Evolutionary conservation across 2,113 vertebrate genomes (phyloP).

Genomic region (Psittacus erithacus): DNA sequence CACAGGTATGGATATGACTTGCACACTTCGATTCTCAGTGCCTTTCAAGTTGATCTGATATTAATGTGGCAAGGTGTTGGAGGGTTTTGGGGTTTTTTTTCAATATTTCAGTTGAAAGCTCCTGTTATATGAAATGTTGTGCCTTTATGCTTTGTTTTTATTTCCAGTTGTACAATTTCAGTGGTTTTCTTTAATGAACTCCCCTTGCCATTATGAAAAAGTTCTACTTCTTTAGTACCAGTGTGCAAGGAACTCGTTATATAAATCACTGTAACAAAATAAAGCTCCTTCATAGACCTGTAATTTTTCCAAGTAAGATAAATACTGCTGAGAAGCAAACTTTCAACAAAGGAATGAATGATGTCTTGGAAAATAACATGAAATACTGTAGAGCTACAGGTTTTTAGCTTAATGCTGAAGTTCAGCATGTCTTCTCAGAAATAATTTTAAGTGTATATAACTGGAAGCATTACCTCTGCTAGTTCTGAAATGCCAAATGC

Average conservation of each 20-base stretch:
- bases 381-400: not conserved
- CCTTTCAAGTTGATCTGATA: conserved; percentile 19
- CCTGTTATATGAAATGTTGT: not conserved
- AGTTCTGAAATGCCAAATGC: conserved; percentile 17
- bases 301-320: conserved; percentile 20
- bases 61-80: not conserved
- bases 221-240: not conserved
- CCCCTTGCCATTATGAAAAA: not conserved
- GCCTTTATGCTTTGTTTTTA: not conserved
- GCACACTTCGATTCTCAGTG: conserved; percentile 31
- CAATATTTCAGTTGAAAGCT: not conserved
- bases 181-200: not conserved
- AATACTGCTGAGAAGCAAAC: not conserved
- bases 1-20: not conserved
- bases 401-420: conserved; percentile 2
- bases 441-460: not conserved
- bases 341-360: not conserved
- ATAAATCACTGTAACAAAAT: not conserved
- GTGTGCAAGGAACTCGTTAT: not conserved
- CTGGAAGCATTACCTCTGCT: conserved; percentile 32
- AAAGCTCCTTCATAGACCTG: not conserved
- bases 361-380: not conserved
- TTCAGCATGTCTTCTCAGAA: conserved; percentile 10
- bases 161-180: not conserved
- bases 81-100: not conserved